phyloP scores from a whole-genome alignment of 2,797 vertebrate species.

The Enoplosus armatus region DNA sequence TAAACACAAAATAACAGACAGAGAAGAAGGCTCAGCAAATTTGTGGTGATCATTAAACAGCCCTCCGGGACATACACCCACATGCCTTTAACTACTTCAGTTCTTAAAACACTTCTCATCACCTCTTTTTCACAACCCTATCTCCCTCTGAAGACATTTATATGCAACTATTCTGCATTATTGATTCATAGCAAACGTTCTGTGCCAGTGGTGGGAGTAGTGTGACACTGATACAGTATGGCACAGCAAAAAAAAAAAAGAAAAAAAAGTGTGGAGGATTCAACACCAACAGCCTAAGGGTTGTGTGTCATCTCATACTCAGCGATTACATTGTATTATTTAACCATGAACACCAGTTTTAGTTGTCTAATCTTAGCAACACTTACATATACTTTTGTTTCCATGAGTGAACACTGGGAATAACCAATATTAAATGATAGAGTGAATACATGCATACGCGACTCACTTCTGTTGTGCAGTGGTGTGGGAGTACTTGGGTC shows the following conservation, averaged over 20 bases:
- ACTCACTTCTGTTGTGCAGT: neutral
- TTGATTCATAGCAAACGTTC: slow-evolving; percentile 24
- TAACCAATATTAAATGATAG: neutral
- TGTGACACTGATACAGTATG: slow-evolving; percentile 8
- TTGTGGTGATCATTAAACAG: slow-evolving; percentile 31
- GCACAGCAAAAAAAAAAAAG: neutral
- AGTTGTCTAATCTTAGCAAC: neutral
- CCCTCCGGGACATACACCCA: neutral
- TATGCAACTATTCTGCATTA: slow-evolving; percentile 22
- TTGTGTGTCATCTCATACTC: neutral
- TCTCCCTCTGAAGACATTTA: slow-evolving; percentile 1
- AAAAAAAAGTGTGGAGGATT: neutral
- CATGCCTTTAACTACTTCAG: slow-evolving; percentile 21
- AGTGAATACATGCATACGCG: neutral
- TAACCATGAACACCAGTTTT: neutral
- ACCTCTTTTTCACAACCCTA: neutral
- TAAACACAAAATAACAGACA: slow-evolving; percentile 25
- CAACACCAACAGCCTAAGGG: neutral
- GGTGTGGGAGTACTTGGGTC: neutral
- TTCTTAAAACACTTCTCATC: slow-evolving; percentile 21
- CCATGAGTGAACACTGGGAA: neutral
- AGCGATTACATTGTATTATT: neutral
- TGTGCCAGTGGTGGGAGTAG: neutral
- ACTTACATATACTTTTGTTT: neutral
- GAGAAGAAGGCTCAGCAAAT: slow-evolving; percentile 26